Base-by-base conservation (phyloP, 2,797 vertebrate genomes). In the Peromyscus melanophrys region DNA sequence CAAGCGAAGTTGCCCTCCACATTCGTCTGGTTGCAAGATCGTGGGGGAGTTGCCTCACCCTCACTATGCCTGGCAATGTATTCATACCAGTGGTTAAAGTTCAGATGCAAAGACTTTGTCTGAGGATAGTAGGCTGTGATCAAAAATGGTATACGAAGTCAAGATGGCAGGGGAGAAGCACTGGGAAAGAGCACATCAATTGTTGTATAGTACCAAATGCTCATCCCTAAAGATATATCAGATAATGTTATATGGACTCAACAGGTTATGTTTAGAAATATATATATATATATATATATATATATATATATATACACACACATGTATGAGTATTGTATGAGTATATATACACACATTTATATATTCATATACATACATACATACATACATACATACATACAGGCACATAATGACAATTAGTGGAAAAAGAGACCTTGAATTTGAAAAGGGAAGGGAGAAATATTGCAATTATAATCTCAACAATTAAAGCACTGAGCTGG, bases 71-170 rank as follows among this genome's bases (percentile, higher is more conserved):
- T 83, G 71, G 21, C 4, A 63, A 88, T 84, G 21, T 40, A 65
- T 78, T 89, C 52, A 77, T 77, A 80, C 10, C 23, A 81, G 9
- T 85, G 87, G 89, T 86, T 87, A 93, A 49, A 34, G 16, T 67
- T 96, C 37, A 87, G 65, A 67, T 63, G 52, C 71, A 91, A 94
- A 92, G 63, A 55, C 25, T 65, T 84, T 87, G 86, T 67, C n/a
- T 88, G 63, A 63, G 37, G 37, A 69, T 16, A 67, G 13, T 49
- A 67, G 46, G 5, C 87, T 82, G 88, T 37, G 94, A 89, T 14
- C 4, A 94, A 92, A 96, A 85, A 43, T 92, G 43, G 2, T 46
- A 76, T 77, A 78, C 73, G 87, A 96, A 96, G 25, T 71, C 4
- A 94, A 88, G 46, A 29, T 65, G 46, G 17, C 59, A 84, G 59